Conservation (phyloP, 2,888 invertebrate species). For the Criorhina ranunculi region DNA sequence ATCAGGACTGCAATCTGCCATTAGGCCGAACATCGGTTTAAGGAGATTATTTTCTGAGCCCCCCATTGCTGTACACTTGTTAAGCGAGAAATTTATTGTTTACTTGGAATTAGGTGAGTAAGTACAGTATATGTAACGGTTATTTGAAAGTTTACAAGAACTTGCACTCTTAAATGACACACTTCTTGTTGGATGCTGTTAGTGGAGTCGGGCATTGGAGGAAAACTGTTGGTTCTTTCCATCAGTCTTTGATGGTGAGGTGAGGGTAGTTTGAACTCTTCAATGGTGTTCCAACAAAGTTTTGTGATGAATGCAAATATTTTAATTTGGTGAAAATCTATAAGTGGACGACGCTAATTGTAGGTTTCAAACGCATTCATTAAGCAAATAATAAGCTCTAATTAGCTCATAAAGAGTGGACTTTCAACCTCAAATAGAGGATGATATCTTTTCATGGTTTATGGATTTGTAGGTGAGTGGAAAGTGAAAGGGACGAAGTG, state of each 20-base stretch:
- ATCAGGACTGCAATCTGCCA: conserved; percentile 44
- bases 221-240: neutral
- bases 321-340: conserved; percentile 43
- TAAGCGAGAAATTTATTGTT: conserved; percentile 43
- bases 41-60: conserved; percentile 10
- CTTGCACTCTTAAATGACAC: conserved; percentile 37
- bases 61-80: neutral
- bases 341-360: conserved; percentile 5
- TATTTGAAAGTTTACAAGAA: conserved; percentile 6
- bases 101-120: conserved; percentile 36
- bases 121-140: conserved; percentile 30
- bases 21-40: conserved; percentile 44
- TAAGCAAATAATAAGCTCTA: neutral
- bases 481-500: conserved; percentile 5
- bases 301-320: too few species aligned
- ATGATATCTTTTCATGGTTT: neutral
- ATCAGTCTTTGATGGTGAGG: too few species aligned
- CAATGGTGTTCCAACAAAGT: too few species aligned
- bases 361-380: neutral
- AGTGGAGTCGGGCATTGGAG: neutral
- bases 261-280: too few species aligned
- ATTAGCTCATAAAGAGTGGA: neutral
- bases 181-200: neutral
- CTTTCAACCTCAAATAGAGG: neutral
- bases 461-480: conserved; percentile 1